Base-by-base conservation (phyloP, 2,113 vertebrate genomes). In the Pygoscelis adeliae region DNA sequence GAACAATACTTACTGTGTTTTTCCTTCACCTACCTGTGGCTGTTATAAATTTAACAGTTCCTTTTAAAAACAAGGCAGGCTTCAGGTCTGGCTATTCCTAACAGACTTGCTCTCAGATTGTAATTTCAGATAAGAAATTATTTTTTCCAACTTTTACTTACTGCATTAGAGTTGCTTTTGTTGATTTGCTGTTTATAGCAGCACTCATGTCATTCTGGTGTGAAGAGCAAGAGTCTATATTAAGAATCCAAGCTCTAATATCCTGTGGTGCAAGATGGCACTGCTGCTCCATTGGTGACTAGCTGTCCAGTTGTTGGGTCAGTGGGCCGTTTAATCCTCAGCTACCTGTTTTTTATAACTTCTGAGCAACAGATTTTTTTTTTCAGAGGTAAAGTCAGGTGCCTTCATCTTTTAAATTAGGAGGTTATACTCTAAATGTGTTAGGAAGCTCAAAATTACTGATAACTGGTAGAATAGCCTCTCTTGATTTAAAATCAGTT, bases 301-400 rank as follows among this genome's bases (percentile, higher is more conserved):
- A 36, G 11, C 46, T 88, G 40, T n/a, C 79, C 69, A 42, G 15
- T 8, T 81, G 36, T 46, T 55, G 62, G 17, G 18, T 79, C 53
- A 65, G 29, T 42, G 67, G 26, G 52, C 52, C 15, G 14, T 83
- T 85, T 79, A 47, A 82, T 76, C 55, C 62, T 91, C 27, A n/a
- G 42, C 15, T 70, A 49, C 14, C 16, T 70, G 30, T 38, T 69
- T 87, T 49, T 83, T n/a, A 27, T 29, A 47, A 88, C 76, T 69
- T 72, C 47, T 92, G 74, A 93, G 44, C 52, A 95, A 78, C 38
- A 78, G 32, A 29, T 23, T 59, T 44, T 56, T 82, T 74, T 82
- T 74, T 91, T 26, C 63, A 88, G 70, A 81, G 42, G 69, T 89
- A 55, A 94, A 86, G 65, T 93, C 49, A 86, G 72, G 94, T 96